These are phyloP conservation scores for Chrysomallon squamiferum DNA, from an alignment of 1,140 invertebrate species.

Conservation along the genomic window DNA sequence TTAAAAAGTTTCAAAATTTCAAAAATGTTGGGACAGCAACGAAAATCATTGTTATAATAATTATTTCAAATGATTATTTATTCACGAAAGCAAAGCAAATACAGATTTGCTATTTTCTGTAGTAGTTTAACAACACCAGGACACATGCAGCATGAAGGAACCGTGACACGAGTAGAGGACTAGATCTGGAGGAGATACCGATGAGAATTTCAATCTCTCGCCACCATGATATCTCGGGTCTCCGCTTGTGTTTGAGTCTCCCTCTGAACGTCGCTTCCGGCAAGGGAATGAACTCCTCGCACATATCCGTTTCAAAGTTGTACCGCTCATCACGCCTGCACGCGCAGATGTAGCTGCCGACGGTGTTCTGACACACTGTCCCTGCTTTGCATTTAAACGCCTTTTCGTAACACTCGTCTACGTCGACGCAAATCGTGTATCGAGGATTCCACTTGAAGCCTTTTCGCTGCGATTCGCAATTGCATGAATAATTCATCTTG, in stretches of 20 bases:
- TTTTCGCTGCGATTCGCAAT: conserved; percentile 19
- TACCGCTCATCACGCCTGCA: background rate
- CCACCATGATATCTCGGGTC: background rate
- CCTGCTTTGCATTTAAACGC: background rate
- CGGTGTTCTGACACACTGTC: conserved; percentile 2
- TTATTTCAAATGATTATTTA: no score
- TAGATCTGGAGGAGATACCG: background rate
- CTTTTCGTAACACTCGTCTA: background rate
- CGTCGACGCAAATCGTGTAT: conserved; percentile 33
- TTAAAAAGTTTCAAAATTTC: no score
- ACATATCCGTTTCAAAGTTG: background rate
- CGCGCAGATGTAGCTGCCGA: background rate
- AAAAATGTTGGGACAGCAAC: no score
- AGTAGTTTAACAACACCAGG: no score
- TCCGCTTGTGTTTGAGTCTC: background rate
- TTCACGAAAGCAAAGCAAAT: no score
- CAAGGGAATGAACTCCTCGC: background rate
- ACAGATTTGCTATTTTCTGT: no score
- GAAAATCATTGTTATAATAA: no score
- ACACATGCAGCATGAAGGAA: no score
- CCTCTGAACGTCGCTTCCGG: background rate
- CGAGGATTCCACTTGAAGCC: conserved; percentile 39
- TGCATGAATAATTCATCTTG: conserved; percentile 36
- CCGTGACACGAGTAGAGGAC: no score
- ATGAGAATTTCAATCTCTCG: background rate